Evolutionary conservation across 2,888 invertebrate species (phyloP).

Genomic region (Vesta saturnalis): DNA sequence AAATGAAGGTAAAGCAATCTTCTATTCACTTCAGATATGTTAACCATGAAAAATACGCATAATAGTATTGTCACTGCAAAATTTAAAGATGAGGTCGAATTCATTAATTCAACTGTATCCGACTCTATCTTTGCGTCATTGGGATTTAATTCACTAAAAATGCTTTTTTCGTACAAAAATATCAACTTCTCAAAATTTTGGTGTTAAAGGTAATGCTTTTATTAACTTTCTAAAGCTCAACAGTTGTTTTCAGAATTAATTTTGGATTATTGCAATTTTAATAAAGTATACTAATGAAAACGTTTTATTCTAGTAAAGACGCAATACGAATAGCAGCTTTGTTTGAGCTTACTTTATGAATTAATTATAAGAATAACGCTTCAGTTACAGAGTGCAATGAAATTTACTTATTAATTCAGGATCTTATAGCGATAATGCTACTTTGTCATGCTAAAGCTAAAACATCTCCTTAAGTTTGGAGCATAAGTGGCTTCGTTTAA

Average conservation of each 20-base stretch:
- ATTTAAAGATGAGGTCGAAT: not conserved
- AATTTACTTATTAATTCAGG: conserved; percentile 38
- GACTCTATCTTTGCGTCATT: too few relatives aligned
- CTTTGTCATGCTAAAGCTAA: conserved; percentile 39
- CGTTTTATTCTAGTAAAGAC: conserved; percentile 16
- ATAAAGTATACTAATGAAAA: conserved; percentile 21
- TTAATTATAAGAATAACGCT: conserved; percentile 32
- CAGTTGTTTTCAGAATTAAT: not conserved
- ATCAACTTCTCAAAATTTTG: too few relatives aligned
- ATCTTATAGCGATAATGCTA: conserved; percentile 39
- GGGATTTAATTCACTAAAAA: too few relatives aligned
- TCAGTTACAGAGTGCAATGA: conserved; percentile 34
- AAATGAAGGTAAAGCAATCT: conserved; percentile 16
- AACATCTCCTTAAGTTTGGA: conserved; percentile 35
- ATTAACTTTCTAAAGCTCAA: not conserved
- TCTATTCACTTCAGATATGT: conserved; percentile 1
- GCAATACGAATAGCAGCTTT: conserved; percentile 25
- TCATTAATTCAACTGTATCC: not conserved
- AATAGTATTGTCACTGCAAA: not conserved
- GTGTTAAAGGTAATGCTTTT: not conserved
- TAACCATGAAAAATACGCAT: not conserved
- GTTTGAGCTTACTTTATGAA: conserved; percentile 25
- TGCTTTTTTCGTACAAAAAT: too few relatives aligned
- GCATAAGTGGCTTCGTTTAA: conserved; percentile 43
- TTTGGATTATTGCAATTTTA: conserved; percentile 16